Evolutionary conservation across 2,113 vertebrate species (phyloP).

Genomic region (Rafetus swinhoei): DNA sequence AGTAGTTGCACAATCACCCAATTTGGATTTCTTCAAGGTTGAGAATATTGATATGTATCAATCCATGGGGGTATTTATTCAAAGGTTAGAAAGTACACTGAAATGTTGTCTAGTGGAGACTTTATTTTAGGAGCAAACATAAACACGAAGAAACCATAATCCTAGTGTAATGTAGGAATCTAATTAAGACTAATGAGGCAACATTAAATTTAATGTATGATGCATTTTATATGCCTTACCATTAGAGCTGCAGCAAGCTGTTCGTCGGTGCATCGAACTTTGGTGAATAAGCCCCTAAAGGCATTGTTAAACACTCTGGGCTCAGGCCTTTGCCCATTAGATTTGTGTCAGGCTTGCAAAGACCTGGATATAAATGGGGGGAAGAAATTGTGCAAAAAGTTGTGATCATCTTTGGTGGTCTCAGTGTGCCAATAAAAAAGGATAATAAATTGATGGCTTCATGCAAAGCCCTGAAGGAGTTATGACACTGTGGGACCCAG

Average conservation of each 20-base stretch:
- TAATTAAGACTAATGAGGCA: slow-evolving; percentile 87
- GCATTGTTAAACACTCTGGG: slow-evolving; percentile 68
- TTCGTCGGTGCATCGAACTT: slow-evolving; percentile 73
- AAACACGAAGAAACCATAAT: slow-evolving; percentile 80
- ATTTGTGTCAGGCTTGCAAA: slow-evolving; percentile 42
- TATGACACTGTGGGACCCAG: not conserved
- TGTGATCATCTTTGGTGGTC: not conserved
- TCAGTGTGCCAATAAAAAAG: not conserved
- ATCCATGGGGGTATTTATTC: slow-evolving; percentile 65
- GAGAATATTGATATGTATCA: slow-evolving; percentile 32
- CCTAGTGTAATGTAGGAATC: slow-evolving; percentile 77
- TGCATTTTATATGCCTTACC: slow-evolving; percentile 80
- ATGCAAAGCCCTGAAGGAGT: not conserved
- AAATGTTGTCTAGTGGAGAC: slow-evolving; percentile 68
- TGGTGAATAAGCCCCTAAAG: slow-evolving; percentile 71
- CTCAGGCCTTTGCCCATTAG: slow-evolving; percentile 49
- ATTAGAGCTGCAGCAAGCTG: slow-evolving; percentile 81
- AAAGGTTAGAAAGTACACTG: slow-evolving; percentile 63
- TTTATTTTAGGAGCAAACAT: slow-evolving; percentile 78
- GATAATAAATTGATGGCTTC: slow-evolving; percentile 28
- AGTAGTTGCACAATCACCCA: not conserved
- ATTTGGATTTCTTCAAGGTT: slow-evolving; percentile 6
- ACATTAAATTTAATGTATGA: slow-evolving; percentile 86
- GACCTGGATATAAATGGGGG: not conserved
- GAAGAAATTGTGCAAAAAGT: not conserved